A percentile compares a stretch with the other conserved stretches of the same genome.
Evolutionary conservation across 2,888 invertebrate genomes (phyloP).

Genomic region (Leucozona laternaria): DNA sequence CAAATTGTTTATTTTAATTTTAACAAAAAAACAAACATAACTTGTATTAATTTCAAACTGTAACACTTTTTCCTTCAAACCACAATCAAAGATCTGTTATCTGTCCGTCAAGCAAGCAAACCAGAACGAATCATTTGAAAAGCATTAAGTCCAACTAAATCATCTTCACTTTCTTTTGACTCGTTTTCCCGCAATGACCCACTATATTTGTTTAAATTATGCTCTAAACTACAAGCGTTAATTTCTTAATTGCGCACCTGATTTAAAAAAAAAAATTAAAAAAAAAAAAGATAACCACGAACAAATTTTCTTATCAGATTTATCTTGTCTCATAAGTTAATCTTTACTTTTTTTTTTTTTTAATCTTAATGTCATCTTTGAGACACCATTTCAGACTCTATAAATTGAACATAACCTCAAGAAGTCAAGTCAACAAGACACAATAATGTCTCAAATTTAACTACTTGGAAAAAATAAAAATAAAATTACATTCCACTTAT

Average conservation of each 20-base stretch:
- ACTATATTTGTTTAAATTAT: background rate
- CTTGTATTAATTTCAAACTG: background rate
- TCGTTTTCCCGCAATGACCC: slow-evolving; percentile 6
- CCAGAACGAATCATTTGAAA: background rate
- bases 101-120: background rate
- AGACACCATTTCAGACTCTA: background rate
- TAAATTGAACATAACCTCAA: background rate
- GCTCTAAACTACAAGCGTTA: slow-evolving; percentile 8
- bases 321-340: slow-evolving; percentile 23
- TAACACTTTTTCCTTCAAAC: background rate
- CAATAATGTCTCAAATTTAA: background rate
- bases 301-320: slow-evolving; percentile 41
- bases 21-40: too few species aligned
- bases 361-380: slow-evolving; percentile 33
- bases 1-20: too few species aligned
- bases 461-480: background rate
- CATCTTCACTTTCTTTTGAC: slow-evolving; percentile 31
- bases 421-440: background rate
- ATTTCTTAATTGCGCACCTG: slow-evolving; percentile 54
- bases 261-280: slow-evolving; percentile 55
- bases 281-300: background rate
- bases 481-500: slow-evolving; percentile 71
- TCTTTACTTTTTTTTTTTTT: too few species aligned
- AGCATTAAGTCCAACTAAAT: slow-evolving; percentile 11
- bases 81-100: background rate